Percentiles rank a stretch among this genome's conserved stretches.
Conservation (phyloP, 2,113 vertebrate genomes). For the Chamaetylas fuelleborni region DNA sequence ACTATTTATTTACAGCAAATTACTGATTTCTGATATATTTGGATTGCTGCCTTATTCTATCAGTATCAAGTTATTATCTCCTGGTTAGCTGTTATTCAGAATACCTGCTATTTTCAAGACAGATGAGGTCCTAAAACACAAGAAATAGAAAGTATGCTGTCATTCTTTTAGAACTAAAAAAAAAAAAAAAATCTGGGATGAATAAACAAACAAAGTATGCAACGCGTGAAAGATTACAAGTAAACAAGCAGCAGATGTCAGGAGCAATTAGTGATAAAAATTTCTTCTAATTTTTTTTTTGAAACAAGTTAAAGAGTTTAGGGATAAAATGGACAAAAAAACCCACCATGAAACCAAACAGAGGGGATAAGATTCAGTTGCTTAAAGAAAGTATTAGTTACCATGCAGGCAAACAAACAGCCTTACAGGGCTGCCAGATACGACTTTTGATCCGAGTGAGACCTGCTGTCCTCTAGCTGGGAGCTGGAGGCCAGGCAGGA, state of each 20-base stretch:
- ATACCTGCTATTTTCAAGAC: background rate
- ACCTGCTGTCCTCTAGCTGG: background rate
- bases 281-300: background rate
- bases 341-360: fast-evolving
- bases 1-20: background rate
- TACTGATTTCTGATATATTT: background rate
- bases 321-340: background rate
- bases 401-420: background rate
- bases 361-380: background rate
- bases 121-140: background rate
- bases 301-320: background rate
- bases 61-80: background rate
- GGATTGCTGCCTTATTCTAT: background rate
- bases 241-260: background rate
- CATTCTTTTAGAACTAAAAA: background rate
- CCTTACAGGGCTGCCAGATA: background rate
- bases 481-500: background rate
- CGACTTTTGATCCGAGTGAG: background rate
- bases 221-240: background rate
- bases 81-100: background rate
- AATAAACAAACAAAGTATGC: background rate
- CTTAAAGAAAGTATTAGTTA: background rate
- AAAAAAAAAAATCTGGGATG: background rate
- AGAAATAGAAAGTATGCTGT: background rate
- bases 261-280: background rate